Evolutionary conservation across 2,888 invertebrate genomes (phyloP), one percentile per base, ranked within the genome.

Genomic region (Mythimna lalbum): DNA sequence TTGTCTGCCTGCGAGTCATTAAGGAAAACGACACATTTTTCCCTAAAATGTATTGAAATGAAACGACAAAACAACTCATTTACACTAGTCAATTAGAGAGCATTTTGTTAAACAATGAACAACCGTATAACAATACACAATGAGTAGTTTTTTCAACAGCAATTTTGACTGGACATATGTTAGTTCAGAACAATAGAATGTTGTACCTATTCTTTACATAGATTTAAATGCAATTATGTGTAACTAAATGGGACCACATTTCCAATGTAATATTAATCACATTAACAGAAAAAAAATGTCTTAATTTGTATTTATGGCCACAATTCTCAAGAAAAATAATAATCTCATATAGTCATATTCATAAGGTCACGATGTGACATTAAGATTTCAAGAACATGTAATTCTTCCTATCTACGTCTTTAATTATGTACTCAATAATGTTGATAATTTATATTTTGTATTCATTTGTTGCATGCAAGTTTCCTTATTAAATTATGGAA

Each of bases 281-380:
- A 23, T 17, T 21, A 43, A 74, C 9, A 55, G 14, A 43, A 56
- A 31, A 36, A 33, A 1, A 21, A n/a, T n/a, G 23, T 50, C 12
- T 31, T 68, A n/a, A 1, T 75, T 31, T 23, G 6, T 56, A 7
- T 33, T 2, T 14, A 59, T 47, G 57, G n/a, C n/a, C 21, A 59
- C 57, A 43, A 57, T 39, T 19, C 4, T 27, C 1, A 62, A 63
- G 12, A 36, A 49, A 68, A 56, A 64, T 53, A 19, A 55, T 39
- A 33, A 55, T 63, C 49, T 73, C n/a, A 47, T n/a, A n/a, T n/a
- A n/a, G n/a, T n/a, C n/a, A n/a, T 10, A 75, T 53, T 64, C n/a
- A 9, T 69, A 62, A 80, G 77, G 76, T 77, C 69, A 80, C 17
- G 14, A 39, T 68, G 63, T 80, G 76, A 63, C 76, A 80, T 77